Evolutionary conservation across 37 sponge, comb jelly and placozoan species (phyloP).

Genomic region (Chondrilla cf. caribensis): DNA sequence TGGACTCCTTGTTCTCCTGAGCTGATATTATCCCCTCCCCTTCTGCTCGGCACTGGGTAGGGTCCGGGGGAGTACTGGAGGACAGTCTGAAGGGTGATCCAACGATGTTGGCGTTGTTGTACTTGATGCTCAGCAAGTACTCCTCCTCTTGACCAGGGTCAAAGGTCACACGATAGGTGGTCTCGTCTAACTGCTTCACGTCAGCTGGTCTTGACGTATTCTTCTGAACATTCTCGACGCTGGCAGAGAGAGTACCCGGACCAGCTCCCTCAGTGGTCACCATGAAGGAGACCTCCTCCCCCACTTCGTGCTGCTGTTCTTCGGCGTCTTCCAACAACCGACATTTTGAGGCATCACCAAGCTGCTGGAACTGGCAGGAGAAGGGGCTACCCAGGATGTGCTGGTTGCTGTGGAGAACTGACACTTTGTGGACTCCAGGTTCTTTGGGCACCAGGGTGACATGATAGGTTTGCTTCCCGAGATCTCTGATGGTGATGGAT

Average conservation of each 20-base stretch:
- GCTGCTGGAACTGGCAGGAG: constrained; percentile 49
- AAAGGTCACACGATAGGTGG: constrained; percentile 47
- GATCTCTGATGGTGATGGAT: neutral
- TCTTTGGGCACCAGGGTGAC: constrained; percentile 54
- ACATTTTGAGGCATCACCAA: constrained; percentile 70
- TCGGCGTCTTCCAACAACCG: constrained; percentile 49
- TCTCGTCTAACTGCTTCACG: constrained; percentile 20
- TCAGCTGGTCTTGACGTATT: constrained; percentile 31
- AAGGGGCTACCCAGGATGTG: constrained; percentile 85
- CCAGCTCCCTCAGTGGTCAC: constrained; percentile 74
- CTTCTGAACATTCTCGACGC: constrained; percentile 47
- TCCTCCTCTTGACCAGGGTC: constrained; percentile 38
- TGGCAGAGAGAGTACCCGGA: constrained; percentile 52
- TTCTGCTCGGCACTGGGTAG: constrained; percentile 50
- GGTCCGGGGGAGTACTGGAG: constrained; percentile 44
- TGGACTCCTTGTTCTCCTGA: constrained; percentile 30
- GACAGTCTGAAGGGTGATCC: constrained; percentile 84
- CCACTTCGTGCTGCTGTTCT: constrained; percentile 24
- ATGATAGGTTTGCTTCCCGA: constrained; percentile 45
- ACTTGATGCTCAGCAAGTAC: constrained; percentile 70
- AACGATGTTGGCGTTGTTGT: constrained; percentile 66
- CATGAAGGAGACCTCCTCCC: constrained; percentile 37
- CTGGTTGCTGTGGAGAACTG: constrained; percentile 56
- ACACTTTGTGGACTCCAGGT: constrained; percentile 50
- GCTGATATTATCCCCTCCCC: constrained; percentile 70